phyloP scores from a whole-genome alignment of 2,888 invertebrate genomes.

The Priocnemis perturbator region DNA sequence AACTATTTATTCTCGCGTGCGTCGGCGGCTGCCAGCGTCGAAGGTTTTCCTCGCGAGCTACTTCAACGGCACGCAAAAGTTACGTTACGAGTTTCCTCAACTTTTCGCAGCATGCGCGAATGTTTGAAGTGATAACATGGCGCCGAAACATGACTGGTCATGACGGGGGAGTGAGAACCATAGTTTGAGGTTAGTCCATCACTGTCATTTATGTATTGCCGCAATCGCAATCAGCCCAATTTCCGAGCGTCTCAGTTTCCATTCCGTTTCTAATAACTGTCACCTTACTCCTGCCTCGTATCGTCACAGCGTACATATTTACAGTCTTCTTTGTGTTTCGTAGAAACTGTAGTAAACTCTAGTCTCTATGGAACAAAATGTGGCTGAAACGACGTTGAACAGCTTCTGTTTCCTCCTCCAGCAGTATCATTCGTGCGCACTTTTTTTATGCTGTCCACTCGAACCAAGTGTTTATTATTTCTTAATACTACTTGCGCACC shows the following conservation, averaged over 20 bases:
- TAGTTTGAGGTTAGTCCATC: constrained; percentile 67
- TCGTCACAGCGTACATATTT: background rate
- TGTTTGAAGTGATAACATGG: constrained; percentile 69
- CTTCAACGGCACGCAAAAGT: constrained; percentile 31
- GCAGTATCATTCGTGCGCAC: too few species aligned
- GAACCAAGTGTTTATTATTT: too few species aligned
- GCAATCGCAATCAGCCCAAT: constrained; percentile 13
- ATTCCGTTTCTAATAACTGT: too few species aligned
- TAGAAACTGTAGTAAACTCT: too few species aligned
- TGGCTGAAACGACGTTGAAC: too few species aligned
- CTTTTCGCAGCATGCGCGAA: constrained; percentile 60
- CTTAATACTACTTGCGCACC: too few species aligned
- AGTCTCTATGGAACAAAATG: too few species aligned
- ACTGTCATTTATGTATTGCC: constrained; percentile 30
- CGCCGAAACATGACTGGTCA: constrained; percentile 68
- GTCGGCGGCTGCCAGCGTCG: constrained; percentile 7
- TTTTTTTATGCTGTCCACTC: too few species aligned
- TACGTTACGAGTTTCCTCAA: constrained; percentile 35
- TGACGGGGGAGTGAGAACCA: constrained; percentile 57
- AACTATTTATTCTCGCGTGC: constrained; percentile 18
- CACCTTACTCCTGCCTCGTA: too few species aligned
- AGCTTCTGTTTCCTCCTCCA: too few species aligned
- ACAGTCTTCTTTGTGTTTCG: too few species aligned
- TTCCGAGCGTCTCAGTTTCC: background rate
- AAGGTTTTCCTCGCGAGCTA: constrained; percentile 14